Evolutionary conservation across 2,797 vertebrate species (phyloP), one percentile per base, ranked within the genome.

Genomic region (Rhynchotus rufescens): DNA sequence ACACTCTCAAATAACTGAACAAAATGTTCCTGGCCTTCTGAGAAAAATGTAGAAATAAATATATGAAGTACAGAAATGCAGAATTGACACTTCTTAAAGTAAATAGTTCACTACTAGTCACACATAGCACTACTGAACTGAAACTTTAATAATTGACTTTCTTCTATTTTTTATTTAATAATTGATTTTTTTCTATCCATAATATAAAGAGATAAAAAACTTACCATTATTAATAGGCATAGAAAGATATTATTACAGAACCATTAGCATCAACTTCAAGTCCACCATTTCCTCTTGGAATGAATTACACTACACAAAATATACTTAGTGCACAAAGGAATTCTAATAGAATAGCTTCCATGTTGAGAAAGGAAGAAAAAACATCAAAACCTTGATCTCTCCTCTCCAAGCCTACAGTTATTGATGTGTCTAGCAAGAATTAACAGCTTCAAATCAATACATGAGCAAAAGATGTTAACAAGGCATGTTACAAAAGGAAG

Each of bases 21-120:
- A 80, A 94, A 84, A 60, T 62, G 88, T 92, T 76, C 85, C 72
- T 16, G n/a, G 42, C 54, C 65, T 89, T 76, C 64, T 65, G 57
- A 88, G 75, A 91, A 92, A 59, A 80, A 75, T 3, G 10, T 69
- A 38, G 34, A 91, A 64, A 82, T 77, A 95, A 92, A 94, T 89
- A 95, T 64, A 84, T n/a, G 36, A 65, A 83, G 75, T 30, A 17
- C 59, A 67, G 54, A 91, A 93, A 91, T 42, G 86, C 59, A 83
- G 32, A 86, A 84, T 54, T 88, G 80, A 75, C 52, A 51, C 86
- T 75, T 88, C 72, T 84, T 51, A 69, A 67, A 88, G 80, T 73
- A 19, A 67, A 62, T 49, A 80, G 59, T 9, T 47, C 45, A 34
- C 13, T 34, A 28, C 64, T 75, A 82, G 38, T 76, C 26, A 88